Conservation (phyloP, 1,140 invertebrate species). For the Cherax quadricarinatus region DNA sequence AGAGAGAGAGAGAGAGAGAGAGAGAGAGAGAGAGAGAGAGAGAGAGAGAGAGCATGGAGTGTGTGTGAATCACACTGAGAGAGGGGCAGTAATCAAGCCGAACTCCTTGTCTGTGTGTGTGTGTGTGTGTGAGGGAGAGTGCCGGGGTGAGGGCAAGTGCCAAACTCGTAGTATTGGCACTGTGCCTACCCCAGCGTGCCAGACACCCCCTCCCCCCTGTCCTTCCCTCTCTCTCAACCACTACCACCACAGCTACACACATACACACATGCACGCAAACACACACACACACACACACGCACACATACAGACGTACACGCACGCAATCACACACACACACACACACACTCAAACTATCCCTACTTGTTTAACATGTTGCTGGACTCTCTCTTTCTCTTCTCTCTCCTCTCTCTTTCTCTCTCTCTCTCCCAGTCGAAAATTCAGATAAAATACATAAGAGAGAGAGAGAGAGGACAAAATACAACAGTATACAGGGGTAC, state of each 20-base stretch:
- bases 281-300: constrained; percentile 26
- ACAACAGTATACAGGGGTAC: too few relatives aligned
- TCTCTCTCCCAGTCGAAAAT: too few relatives aligned
- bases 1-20: constrained; percentile 6
- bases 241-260: neutral
- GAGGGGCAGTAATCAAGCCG: too few relatives aligned
- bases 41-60: constrained; percentile 8
- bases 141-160: neutral
- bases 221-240: neutral
- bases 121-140: too few relatives aligned
- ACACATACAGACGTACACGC: constrained; percentile 14
- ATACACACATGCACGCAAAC: neutral
- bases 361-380: too few relatives aligned
- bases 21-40: constrained; percentile 15
- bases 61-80: too few relatives aligned
- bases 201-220: constrained; percentile 12
- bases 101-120: too few relatives aligned
- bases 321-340: neutral
- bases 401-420: constrained; percentile 7
- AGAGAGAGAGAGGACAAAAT: constrained; percentile 9
- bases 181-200: constrained; percentile 34
- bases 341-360: neutral
- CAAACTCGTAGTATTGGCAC: constrained; percentile 53
- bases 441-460: too few relatives aligned
- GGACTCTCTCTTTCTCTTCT: neutral